Evolutionary conservation across 2,888 invertebrate genomes (phyloP).

Genomic region (Osmoderma eremita): DNA sequence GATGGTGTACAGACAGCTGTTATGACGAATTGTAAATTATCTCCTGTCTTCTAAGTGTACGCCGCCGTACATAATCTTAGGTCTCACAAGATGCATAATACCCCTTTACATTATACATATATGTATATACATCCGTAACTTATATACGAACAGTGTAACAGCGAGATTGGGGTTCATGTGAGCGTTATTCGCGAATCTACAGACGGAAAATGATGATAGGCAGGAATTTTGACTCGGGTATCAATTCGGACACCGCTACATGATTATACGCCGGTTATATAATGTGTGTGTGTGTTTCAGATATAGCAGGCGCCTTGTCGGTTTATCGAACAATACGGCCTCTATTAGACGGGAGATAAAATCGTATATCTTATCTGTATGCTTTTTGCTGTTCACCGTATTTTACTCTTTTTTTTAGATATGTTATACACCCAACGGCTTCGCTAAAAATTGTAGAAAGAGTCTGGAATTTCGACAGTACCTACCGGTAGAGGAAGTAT

Average conservation of each 20-base stretch:
- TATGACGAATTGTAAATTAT: conserved; percentile 41
- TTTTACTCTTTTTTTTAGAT: not conserved
- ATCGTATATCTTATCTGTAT: conserved; percentile 24
- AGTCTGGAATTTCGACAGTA: too few species aligned
- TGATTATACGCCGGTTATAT: conserved; percentile 19
- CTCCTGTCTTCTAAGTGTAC: not conserved
- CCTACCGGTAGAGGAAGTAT: too few species aligned
- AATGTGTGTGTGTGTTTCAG: conserved; percentile 9
- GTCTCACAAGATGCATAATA: too few species aligned
- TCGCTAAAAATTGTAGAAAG: too few species aligned
- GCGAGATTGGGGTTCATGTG: too few species aligned
- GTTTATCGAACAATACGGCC: conserved; percentile 32
- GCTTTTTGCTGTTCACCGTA: not conserved
- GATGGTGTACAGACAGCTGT: conserved; percentile 55
- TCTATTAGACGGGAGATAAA: conserved; percentile 31
- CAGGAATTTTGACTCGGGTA: conserved; percentile 10
- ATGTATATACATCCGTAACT: too few species aligned
- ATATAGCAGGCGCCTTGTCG: conserved; percentile 30
- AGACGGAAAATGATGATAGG: conserved; percentile 11
- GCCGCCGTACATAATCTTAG: too few species aligned
- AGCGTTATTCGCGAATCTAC: conserved; percentile 19
- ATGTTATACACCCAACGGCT: too few species aligned
- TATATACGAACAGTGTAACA: too few species aligned
- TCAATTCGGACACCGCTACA: too few species aligned
- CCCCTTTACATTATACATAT: too few species aligned